phyloP scores from a whole-genome alignment of 2,888 invertebrate genomes.

The Volucella inanis region DNA sequence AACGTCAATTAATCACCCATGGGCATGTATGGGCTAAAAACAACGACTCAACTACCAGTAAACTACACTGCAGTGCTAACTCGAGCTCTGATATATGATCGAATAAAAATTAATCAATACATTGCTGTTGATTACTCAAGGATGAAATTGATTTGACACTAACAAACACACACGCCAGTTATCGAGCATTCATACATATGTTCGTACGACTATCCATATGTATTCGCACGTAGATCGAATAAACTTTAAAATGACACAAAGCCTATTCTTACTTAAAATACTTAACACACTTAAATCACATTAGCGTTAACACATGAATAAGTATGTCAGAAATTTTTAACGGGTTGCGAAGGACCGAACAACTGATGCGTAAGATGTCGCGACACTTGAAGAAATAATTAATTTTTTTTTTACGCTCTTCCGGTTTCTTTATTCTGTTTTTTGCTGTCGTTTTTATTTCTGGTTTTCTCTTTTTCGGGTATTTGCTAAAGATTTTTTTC shows the following conservation, averaged over 20 bases:
- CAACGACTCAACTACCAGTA: background rate
- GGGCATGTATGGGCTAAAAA: background rate
- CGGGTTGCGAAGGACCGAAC: background rate
- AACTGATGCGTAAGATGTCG: constrained; percentile 27
- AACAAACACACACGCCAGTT: background rate
- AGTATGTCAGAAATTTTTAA: background rate
- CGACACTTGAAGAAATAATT: constrained; percentile 43
- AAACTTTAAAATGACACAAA: constrained; percentile 2
- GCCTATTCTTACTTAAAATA: too few species aligned
- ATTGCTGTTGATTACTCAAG: constrained; percentile 42
- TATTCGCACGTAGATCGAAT: constrained; percentile 22
- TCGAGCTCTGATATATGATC: constrained; percentile 35
- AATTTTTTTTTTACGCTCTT: constrained; percentile 19
- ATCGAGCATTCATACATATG: background rate
- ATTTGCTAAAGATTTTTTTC: background rate
- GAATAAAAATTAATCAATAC: constrained; percentile 48
- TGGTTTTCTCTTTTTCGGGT: constrained; percentile 3
- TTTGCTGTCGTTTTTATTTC: constrained; percentile 2
- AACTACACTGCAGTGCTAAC: constrained; percentile 22
- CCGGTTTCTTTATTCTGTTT: constrained; percentile 14
- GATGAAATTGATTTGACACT: constrained; percentile 42
- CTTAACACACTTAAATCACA: constrained; percentile 21
- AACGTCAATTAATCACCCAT: constrained; percentile 47
- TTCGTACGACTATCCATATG: background rate
- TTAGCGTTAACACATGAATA: constrained; percentile 3